Evolutionary conservation across 2,888 invertebrate genomes (phyloP), one percentile per base, ranked within the genome.

Genomic region (Ophioninae sp.): DNA sequence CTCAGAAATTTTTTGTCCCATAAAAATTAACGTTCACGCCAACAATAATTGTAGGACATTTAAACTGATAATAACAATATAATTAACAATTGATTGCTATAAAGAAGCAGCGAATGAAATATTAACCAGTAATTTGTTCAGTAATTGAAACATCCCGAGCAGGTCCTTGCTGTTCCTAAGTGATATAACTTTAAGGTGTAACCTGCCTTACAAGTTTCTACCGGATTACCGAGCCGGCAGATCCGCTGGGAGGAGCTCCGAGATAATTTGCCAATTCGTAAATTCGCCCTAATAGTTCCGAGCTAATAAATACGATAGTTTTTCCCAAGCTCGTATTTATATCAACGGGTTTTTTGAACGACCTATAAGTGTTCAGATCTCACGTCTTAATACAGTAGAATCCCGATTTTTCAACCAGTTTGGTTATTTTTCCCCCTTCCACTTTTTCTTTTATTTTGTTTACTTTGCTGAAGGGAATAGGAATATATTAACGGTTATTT

Each of bases 251-350:
- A 17, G 51, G 51, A 51, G 17, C 17, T 17, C 17, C 17, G 0
- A 13, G 51, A 17, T 13, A 51, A 51, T 51, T 6, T 17, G 17
- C 6, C 13, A 51, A 51, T 51, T 51, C 51, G 51, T 51, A 51
- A 51, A 51, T 51, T 51, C 17, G 2, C 51, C 51, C 51, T 69
- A 69, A 77, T 77, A 69, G 71, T 71, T 78, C 63, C 51, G 20
- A 51, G 13, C 69, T 39, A 41, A 58, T 67, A 76, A 76, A 58
- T 39, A 67, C 23, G 23, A 51, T 41, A 17, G n/a, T 74, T 63
- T 51, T 23, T 51, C 41, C 30, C n/a, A 20, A 13, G 51, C 37
- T 10, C 51, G 37, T 58, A 17, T 56, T 7, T 30, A 20, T 17
- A 23, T 20, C 56, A 30, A 7, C 10, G 22, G 41, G 2, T 2